Evolutionary conservation across 2,113 vertebrate genomes (phyloP).

Genomic region (Laticauda laticaudata): DNA sequence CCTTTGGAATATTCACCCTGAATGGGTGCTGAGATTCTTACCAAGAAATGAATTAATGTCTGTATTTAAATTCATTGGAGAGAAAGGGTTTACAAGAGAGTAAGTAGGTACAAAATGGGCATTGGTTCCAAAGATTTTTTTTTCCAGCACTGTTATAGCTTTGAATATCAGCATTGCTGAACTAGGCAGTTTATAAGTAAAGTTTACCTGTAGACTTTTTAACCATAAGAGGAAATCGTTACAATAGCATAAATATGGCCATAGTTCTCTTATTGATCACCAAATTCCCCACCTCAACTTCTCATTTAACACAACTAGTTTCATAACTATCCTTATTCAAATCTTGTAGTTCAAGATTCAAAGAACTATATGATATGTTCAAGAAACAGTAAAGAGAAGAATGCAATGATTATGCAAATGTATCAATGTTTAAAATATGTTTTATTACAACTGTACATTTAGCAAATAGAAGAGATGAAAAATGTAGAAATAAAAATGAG

Average conservation of each 20-base stretch:
- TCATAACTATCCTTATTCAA: conserved; percentile 6
- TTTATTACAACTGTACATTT: background rate
- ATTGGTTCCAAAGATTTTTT: background rate
- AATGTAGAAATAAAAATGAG: background rate
- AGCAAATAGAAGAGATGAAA: background rate
- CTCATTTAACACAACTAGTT: background rate
- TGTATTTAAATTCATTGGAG: background rate
- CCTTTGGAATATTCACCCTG: background rate
- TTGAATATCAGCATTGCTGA: background rate
- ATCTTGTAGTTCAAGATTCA: background rate
- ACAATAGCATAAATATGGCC: background rate
- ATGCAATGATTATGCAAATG: background rate
- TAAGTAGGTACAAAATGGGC: background rate
- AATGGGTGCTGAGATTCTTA: background rate
- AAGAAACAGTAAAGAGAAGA: background rate
- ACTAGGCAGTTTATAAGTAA: background rate
- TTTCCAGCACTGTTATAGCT: background rate
- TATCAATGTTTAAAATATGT: background rate
- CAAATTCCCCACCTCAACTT: background rate
- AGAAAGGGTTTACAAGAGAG: background rate
- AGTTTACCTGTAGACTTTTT: background rate
- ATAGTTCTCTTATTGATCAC: background rate
- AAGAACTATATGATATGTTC: background rate
- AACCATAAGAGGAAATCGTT: background rate
- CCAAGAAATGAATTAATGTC: background rate